Evolutionary conservation across 2,113 vertebrate genomes (phyloP), one percentile per base, ranked within the genome.

Genomic region (Coreoperca whiteheadi): DNA sequence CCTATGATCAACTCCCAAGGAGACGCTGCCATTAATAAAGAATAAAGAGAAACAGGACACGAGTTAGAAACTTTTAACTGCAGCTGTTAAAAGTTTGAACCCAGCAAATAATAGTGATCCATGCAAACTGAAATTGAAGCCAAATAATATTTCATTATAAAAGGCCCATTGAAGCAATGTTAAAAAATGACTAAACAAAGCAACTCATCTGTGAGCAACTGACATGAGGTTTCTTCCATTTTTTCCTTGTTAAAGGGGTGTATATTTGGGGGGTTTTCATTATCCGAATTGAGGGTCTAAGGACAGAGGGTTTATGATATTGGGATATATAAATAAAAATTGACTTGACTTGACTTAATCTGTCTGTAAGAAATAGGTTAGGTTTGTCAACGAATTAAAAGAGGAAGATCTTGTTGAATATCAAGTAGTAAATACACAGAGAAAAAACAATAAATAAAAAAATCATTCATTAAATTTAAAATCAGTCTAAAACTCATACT

Each of bases 1-100:
- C 97, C 97, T 98, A 97, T 98, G 96, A 91, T 98, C 97, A 96
- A 94, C 95, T 96, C 97, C 97, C 48, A 98, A 93, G 74, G 97
- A 96, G 91, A 97, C 93, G 94, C 98, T 98, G 95, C 86, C 88
- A 88, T 95, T 88, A 88, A 91, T 89, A 83, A 91, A 89, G 72
- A 68, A 91, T 65, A 88, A 94, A 92, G 59, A 91, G 69, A 87
- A 79, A 89, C n/a, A 82, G 67, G 60, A 69, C 10, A 69, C 7
- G 77, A 82, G 85, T 91, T 82, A 89, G 83, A 82, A 82, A 86
- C 74, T 76, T 81, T 84, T 79, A 76, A 76, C 70, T 72, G 73
- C n/a, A 74, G 67, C 63, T 71, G 78, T 76, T 87, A 83, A 82
- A 81, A 76, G 79, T 85, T 81, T 74, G 32, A 89, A 83, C 34